Evolutionary conservation across 2,888 invertebrate species (phyloP).

Genomic region (Neelides folsomi): DNA sequence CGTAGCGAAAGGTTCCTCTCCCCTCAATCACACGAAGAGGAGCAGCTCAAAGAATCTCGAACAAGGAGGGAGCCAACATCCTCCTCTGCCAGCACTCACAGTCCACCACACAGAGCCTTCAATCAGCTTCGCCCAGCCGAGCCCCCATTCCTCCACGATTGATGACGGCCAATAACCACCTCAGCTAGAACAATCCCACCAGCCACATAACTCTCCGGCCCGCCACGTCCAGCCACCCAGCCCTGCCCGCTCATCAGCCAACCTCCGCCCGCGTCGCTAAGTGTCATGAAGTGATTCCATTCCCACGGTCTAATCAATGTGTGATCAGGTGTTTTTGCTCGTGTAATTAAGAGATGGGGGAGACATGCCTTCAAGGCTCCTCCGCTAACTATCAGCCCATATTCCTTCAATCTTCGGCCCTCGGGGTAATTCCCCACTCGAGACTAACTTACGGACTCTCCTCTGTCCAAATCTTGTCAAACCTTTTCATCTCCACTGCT

Average conservation of each 20-base stretch:
- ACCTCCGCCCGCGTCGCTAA: not conserved
- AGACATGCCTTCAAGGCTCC: not conserved
- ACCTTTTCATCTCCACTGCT: slow-evolving; percentile 25
- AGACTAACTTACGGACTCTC: slow-evolving; percentile 14
- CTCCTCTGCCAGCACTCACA: too few species aligned
- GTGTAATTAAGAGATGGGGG: slow-evolving; percentile 26
- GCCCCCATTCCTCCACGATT: too few species aligned
- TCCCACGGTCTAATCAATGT: slow-evolving; percentile 25
- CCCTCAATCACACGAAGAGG: slow-evolving; percentile 10
- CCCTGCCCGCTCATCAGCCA: too few species aligned
- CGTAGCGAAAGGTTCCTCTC: slow-evolving; percentile 17
- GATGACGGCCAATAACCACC: too few species aligned
- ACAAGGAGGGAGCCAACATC: too few species aligned
- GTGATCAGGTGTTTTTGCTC: slow-evolving; percentile 24
- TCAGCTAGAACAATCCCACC: too few species aligned
- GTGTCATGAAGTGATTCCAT: slow-evolving; percentile 7
- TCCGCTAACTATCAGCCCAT: not conserved
- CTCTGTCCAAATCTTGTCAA: slow-evolving; percentile 27
- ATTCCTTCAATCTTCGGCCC: slow-evolving; percentile 3
- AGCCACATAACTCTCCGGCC: too few species aligned
- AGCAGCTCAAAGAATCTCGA: too few species aligned
- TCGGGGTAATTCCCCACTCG: slow-evolving; percentile 21
- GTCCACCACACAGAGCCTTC: too few species aligned
- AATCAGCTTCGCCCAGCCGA: too few species aligned
- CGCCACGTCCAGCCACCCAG: too few species aligned